Conservation (phyloP, 2,113 vertebrate species). For the Gobio gobio region DNA sequence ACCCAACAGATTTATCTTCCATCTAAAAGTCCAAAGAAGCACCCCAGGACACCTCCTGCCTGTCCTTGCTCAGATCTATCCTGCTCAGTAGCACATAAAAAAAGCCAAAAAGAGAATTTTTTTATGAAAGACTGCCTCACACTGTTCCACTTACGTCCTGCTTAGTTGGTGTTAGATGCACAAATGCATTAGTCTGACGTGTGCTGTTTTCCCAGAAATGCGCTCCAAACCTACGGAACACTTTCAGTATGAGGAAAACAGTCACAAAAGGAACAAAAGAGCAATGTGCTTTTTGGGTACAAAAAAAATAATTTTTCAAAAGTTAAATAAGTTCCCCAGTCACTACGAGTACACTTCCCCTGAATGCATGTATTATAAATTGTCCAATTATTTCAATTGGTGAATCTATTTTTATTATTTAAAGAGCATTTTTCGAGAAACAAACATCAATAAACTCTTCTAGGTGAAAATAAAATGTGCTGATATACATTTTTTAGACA, state of each 20-base stretch:
- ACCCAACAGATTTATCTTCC: background rate
- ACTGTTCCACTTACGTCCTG: constrained; percentile 6
- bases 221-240: background rate
- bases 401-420: background rate
- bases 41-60: background rate
- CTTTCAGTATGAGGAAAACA: constrained; percentile 20
- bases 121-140: background rate
- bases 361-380: background rate
- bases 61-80: background rate
- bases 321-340: background rate
- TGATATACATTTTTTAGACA: background rate
- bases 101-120: background rate
- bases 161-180: constrained; percentile 9
- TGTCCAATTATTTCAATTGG: background rate
- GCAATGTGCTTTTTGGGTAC: background rate
- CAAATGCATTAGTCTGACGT: constrained; percentile 29
- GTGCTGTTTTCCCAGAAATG: constrained; percentile 5
- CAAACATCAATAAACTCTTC: background rate
- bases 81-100: background rate
- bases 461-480: background rate
- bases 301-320: background rate
- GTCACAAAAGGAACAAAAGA: too few relatives aligned
- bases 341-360: background rate
- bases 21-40: background rate
- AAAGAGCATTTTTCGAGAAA: background rate